Conservation (phyloP, 2,888 invertebrate genomes). For the Lepidochrysops patricia region DNA sequence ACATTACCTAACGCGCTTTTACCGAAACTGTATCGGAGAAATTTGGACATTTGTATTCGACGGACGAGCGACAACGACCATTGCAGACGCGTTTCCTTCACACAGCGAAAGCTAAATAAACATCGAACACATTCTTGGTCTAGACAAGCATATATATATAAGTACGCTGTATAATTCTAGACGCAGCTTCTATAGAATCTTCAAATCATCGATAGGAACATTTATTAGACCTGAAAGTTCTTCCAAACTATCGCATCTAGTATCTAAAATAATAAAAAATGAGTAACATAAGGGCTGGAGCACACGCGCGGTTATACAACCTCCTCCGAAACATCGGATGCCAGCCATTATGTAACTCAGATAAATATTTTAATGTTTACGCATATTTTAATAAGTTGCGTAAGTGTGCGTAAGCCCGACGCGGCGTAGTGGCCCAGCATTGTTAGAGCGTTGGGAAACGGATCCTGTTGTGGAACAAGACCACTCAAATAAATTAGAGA, state of each 20-base stretch:
- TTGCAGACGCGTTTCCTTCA: conserved; percentile 40
- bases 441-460: neutral
- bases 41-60: conserved; percentile 59
- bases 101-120: conserved; percentile 41
- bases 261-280: too few species aligned
- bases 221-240: neutral
- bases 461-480: neutral
- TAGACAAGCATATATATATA: too few species aligned
- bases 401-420: neutral
- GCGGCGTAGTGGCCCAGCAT: too few species aligned
- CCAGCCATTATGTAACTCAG: conserved; percentile 5
- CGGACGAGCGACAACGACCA: conserved; percentile 43
- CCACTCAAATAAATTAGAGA: conserved; percentile 1
- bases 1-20: conserved; percentile 46
- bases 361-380: neutral
- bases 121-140: too few species aligned
- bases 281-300: neutral
- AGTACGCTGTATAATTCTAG: too few species aligned
- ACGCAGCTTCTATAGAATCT: too few species aligned
- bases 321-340: neutral
- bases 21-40: conserved; percentile 58
- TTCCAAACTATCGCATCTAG: neutral
- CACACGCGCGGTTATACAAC: neutral
- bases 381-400: conserved; percentile 3
- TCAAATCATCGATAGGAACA: too few species aligned